Evolutionary conservation across 2,113 vertebrate species (phyloP).

Genomic region (Helogale parvula): DNA sequence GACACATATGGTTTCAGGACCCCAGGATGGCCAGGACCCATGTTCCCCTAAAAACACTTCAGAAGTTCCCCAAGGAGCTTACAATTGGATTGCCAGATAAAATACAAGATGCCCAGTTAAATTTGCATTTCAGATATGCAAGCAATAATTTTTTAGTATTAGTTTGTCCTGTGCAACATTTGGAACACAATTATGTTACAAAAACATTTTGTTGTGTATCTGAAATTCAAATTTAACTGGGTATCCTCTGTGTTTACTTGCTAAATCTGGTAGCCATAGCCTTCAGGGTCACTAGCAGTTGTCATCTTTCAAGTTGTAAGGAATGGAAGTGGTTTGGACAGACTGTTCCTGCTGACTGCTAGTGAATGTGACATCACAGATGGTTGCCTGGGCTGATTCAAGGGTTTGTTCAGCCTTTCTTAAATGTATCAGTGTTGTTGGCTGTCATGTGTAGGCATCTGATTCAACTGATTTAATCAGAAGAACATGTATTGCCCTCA

Average conservation of each 20-base stretch:
- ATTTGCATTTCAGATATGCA: not conserved
- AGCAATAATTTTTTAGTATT: not conserved
- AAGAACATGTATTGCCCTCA: not conserved
- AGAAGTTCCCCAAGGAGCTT: not conserved
- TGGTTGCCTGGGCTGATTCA: not conserved
- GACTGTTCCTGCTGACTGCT: not conserved
- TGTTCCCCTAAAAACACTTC: not conserved
- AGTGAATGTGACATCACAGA: not conserved
- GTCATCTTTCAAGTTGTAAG: not conserved
- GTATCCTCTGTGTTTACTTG: not conserved
- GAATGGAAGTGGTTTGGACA: not conserved
- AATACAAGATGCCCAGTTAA: not conserved
- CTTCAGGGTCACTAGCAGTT: not conserved
- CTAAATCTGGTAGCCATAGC: not conserved
- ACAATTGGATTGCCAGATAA: not conserved
- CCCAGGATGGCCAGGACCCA: not conserved
- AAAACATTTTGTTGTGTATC: not conserved
- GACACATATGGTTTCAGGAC: not conserved
- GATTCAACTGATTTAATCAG: not conserved
- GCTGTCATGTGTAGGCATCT: not conserved
- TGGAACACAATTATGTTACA: not conserved
- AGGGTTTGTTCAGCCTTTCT: not conserved
- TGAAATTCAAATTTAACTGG: not conserved
- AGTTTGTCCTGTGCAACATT: not conserved
- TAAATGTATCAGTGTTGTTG: not conserved